phyloP scores from a whole-genome alignment of 2,888 invertebrate genomes.

The Melieria picta region DNA sequence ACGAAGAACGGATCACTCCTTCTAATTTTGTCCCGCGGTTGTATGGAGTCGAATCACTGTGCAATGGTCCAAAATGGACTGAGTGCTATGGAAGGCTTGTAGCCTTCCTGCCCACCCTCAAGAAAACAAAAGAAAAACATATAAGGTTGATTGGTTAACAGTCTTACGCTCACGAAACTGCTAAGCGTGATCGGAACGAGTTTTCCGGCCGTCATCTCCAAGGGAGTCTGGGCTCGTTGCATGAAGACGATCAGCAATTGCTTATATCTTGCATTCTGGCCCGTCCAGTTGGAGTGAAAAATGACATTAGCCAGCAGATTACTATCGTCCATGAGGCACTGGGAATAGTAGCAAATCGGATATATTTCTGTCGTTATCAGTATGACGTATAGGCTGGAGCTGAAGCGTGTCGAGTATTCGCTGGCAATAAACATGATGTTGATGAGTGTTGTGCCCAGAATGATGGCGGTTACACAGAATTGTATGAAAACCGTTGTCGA shows the following conservation, averaged over 20 bases:
- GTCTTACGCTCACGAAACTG: constrained; percentile 41
- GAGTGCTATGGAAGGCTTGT: too few species aligned
- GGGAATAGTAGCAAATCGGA: constrained; percentile 47
- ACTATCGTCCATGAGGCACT: constrained; percentile 45
- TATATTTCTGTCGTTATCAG: constrained; percentile 45
- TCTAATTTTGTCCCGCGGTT: too few species aligned
- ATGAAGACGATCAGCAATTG: constrained; percentile 43
- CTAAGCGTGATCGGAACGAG: constrained; percentile 45
- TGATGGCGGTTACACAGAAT: constrained; percentile 44
- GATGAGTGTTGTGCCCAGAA: constrained; percentile 45
- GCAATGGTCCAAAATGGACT: too few species aligned
- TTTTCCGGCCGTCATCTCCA: constrained; percentile 43
- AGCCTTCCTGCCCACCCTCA: too few species aligned
- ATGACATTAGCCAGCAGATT: constrained; percentile 44
- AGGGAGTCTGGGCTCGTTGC: constrained; percentile 48
- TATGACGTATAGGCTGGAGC: constrained; percentile 40
- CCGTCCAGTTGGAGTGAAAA: constrained; percentile 46
- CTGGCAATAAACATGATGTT: constrained; percentile 47
- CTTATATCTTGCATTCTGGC: constrained; percentile 32
- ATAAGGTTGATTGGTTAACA: constrained; percentile 7
- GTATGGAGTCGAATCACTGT: too few species aligned
- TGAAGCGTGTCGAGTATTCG: constrained; percentile 42
- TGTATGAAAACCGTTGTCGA: constrained; percentile 48
- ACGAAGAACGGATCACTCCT: too few species aligned
- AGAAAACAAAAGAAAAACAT: neutral